Evolutionary conservation across 2,113 vertebrate genomes (phyloP).

Genomic region (Rhadina sibilatrix): DNA sequence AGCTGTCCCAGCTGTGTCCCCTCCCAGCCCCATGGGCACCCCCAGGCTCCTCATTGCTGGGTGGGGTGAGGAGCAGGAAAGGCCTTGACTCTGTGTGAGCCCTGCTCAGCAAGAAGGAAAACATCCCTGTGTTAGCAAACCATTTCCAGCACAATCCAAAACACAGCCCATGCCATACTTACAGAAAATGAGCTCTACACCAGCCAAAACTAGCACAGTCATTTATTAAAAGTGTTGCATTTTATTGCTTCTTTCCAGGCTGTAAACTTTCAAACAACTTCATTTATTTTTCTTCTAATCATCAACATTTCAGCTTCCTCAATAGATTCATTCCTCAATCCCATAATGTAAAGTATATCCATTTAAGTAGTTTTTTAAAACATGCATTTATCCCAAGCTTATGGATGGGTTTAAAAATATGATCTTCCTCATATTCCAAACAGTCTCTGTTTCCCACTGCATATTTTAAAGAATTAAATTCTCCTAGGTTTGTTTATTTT

Average conservation of each 20-base stretch:
- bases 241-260: constrained; percentile 12
- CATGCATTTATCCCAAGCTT: background rate
- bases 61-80: background rate
- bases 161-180: background rate
- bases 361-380: background rate
- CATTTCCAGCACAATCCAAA: background rate
- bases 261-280: background rate
- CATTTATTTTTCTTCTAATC: background rate
- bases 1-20: background rate
- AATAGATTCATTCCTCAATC: background rate
- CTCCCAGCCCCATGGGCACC: background rate
- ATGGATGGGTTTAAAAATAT: background rate
- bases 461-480: constrained; percentile 6
- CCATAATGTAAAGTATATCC: constrained; percentile 7
- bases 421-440: background rate
- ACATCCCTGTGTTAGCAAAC: background rate
- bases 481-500: background rate
- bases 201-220: background rate
- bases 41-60: background rate
- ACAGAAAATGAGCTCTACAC: background rate
- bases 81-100: background rate
- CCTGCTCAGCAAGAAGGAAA: background rate
- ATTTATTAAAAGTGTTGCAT: background rate
- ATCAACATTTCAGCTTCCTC: constrained; percentile 2
- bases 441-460: background rate